Base-by-base conservation (phyloP, 2,797 vertebrate species). In the Brachyalestes nurse region DNA sequence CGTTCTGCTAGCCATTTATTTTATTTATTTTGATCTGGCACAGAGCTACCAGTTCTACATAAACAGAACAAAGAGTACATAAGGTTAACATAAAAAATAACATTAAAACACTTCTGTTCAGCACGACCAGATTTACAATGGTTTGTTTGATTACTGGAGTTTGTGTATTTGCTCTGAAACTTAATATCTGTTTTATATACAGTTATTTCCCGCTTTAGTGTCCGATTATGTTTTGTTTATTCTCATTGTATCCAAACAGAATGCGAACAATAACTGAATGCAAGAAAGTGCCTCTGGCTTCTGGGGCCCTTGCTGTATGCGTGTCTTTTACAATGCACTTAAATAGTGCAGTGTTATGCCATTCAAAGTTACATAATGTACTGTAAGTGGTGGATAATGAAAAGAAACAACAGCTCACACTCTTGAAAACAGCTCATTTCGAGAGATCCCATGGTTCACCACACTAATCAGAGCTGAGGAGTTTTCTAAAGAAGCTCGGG, bases 401-500 rank as follows among this genome's bases (percentile, higher is more conserved):
- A 73, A 66, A 71, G 40, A 38, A 69, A 21, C n/a, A n/a, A 23
- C 34, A 42, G 34, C 57, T 14, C 25, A 53, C 21, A 6, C 61
- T 47, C 42, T 61, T 53, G 23, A 65, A 70, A 79, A 45, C 70
- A 42, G 6, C 57, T 53, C 6, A 60, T 58, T 74, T 74, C 13
- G 34, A 21, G 4, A 74, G 72, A 65, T 67, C 61, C 64, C 55
- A 69, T 58, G 55, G 75, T 51, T 75, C 58, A 72, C 67, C 80
- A 47, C 45, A 67, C 19, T 25, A 55, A 78, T 83, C 74, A 74
- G 76, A 60, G n/a, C 66, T 74, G 72, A 12, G 79, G 83, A 75
- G 77, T 65, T 82, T 57, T 62, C 79, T 9, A 13, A 72, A 81
- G 82, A 38, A 85, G 82, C 80, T 78, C 53, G 10, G 77, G 84